Conservation (phyloP, 1,140 invertebrate species). For the Archivesica marissinica region DNA sequence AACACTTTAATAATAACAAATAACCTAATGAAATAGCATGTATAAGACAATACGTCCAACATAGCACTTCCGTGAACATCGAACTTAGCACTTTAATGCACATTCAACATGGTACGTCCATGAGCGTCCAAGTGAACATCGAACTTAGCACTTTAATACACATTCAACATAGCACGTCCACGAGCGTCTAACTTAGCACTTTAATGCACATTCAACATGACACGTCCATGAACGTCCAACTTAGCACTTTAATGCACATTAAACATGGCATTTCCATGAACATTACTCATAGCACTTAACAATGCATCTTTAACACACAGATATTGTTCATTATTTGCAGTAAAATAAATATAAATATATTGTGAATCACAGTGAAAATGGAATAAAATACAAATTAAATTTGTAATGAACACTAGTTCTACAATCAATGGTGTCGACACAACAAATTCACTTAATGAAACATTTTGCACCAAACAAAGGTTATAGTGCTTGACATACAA, state of each 20-base stretch:
- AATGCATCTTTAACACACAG: neutral
- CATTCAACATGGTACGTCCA: too few relatives aligned
- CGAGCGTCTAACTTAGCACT: too few relatives aligned
- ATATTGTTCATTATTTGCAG: neutral
- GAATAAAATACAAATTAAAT: conserved; percentile 23
- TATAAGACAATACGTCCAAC: neutral
- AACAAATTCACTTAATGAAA: too few relatives aligned
- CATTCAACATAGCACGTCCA: neutral
- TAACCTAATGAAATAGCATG: neutral
- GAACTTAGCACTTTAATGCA: too few relatives aligned
- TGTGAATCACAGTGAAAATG: conserved; percentile 19
- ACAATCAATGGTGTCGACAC: too few relatives aligned
- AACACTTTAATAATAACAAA: conserved; percentile 25
- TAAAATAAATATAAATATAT: neutral
- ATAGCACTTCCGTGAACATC: neutral
- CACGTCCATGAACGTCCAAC: too few relatives aligned
- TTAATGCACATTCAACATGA: too few relatives aligned
- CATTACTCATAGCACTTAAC: neutral
- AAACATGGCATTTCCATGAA: too few relatives aligned
- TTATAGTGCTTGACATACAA: too few relatives aligned
- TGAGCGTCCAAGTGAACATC: too few relatives aligned
- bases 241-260: neutral
- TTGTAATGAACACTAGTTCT: conserved; percentile 33
- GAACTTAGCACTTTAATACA: conserved; percentile 4
- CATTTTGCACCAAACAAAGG: too few relatives aligned